These are phyloP conservation scores for Rhodeus uyekii DNA, from an alignment of 2,797 vertebrate genomes.

Conservation along the genomic window DNA sequence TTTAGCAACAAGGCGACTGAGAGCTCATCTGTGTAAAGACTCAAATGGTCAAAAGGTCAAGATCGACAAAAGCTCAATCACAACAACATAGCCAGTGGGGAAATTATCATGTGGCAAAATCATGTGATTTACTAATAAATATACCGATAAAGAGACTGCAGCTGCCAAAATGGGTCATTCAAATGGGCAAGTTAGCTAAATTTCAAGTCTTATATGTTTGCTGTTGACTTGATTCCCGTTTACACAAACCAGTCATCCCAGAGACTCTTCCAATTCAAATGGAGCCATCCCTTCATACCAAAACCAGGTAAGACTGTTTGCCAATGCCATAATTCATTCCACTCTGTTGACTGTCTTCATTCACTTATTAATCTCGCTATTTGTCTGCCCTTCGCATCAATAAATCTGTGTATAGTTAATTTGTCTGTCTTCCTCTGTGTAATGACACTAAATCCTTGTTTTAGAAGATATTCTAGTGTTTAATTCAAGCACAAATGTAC, in stretches of 20 bases:
- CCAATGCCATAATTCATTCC: no score
- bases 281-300: no score
- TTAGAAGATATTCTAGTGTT: background rate
- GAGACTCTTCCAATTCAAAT: no score
- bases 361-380: no score
- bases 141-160: constrained; percentile 35
- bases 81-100: constrained; percentile 3
- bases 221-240: no score
- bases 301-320: no score
- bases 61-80: constrained; percentile 29
- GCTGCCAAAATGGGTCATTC: constrained; percentile 18
- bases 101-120: constrained; percentile 41
- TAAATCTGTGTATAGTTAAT: no score
- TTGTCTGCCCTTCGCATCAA: no score
- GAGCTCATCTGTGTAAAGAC: background rate
- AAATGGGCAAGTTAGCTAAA: background rate
- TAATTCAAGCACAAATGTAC: background rate
- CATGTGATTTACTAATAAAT: constrained; percentile 50
- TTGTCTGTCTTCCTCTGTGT: no score
- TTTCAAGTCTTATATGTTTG: constrained; percentile 13
- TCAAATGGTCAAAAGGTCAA: constrained; percentile 33
- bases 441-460: background rate
- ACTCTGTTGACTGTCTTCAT: no score
- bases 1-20: constrained; percentile 22
- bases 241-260: no score